These are phyloP conservation scores for Aphaenogaster floridana DNA, from an alignment of 1,140 invertebrate genomes.

Conservation along the genomic window DNA sequence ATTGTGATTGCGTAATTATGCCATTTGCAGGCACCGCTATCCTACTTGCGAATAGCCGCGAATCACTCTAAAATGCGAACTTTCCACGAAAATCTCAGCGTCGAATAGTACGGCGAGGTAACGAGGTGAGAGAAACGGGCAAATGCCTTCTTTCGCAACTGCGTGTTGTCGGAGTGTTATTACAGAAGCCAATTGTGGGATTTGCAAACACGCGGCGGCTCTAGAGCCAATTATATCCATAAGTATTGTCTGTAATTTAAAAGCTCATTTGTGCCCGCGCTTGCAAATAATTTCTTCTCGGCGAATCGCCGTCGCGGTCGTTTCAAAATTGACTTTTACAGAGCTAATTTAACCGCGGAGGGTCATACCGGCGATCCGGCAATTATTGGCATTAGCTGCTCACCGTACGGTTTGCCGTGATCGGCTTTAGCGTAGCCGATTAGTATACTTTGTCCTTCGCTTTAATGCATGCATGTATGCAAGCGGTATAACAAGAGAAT, in stretches of 20 bases:
- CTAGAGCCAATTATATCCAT: background rate
- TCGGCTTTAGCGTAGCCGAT: background rate
- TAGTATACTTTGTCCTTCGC: constrained; percentile 37
- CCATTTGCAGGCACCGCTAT: background rate
- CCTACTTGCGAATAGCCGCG: background rate
- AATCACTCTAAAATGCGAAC: background rate
- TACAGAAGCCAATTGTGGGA: constrained; percentile 12
- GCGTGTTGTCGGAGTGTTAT: background rate
- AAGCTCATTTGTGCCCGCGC: constrained; percentile 8
- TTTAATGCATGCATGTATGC: constrained; percentile 38
- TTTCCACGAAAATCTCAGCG: constrained; percentile 17
- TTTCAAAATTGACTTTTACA: background rate
- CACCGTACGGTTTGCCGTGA: background rate
- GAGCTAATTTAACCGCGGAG: background rate
- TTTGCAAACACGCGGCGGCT: constrained; percentile 2
- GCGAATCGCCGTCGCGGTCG: background rate
- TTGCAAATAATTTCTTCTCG: constrained; percentile 1
- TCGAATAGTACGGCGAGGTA: background rate
- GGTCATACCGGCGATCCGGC: background rate
- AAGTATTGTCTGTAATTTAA: constrained; percentile 25
- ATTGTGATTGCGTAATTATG: constrained; percentile 23
- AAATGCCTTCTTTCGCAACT: constrained; percentile 20
- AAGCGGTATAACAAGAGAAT: constrained; percentile 22
- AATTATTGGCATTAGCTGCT: constrained; percentile 18
- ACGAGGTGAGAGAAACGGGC: background rate